These are phyloP conservation scores for Argentina silus DNA, from an alignment of 2,797 vertebrate species.

Conservation along the genomic window DNA sequence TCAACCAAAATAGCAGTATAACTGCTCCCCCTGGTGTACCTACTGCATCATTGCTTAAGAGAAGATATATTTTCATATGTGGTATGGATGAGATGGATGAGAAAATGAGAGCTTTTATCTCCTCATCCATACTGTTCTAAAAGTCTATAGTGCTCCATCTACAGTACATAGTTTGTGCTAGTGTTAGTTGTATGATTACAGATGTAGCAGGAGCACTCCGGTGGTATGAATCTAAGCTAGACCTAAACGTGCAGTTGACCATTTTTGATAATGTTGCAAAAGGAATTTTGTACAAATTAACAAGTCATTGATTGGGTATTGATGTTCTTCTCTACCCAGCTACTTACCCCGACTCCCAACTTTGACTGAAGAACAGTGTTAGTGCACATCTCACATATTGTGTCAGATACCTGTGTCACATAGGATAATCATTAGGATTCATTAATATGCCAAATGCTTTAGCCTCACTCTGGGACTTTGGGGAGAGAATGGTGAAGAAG, in stretches of 20 bases:
- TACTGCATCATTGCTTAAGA: conserved; percentile 66
- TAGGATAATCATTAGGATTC: conserved; percentile 50
- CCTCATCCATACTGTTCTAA: neutral
- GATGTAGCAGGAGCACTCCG: neutral
- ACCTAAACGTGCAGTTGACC: neutral
- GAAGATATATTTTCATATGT: conserved; percentile 31
- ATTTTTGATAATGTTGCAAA: neutral
- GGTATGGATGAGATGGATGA: conserved; percentile 58
- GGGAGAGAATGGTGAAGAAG: conserved; percentile 37
- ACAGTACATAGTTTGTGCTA: neutral
- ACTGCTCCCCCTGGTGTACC: conserved; percentile 96
- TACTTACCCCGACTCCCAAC: neutral
- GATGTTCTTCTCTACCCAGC: neutral
- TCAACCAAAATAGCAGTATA: conserved; percentile 79
- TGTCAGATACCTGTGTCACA: conserved; percentile 29
- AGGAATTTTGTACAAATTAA: neutral
- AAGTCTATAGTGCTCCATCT: neutral
- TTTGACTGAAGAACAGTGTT: conserved; percentile 26
- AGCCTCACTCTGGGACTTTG: conserved; percentile 42
- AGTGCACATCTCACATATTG: conserved; percentile 15
- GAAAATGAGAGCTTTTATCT: conserved; percentile 6
- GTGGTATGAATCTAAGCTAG: too few relatives aligned
- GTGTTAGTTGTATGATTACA: neutral
- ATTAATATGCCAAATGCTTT: conserved; percentile 46
- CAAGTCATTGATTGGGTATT: neutral